Evolutionary conservation across 2,888 invertebrate genomes (phyloP).

Genomic region (Napeogenes inachia): DNA sequence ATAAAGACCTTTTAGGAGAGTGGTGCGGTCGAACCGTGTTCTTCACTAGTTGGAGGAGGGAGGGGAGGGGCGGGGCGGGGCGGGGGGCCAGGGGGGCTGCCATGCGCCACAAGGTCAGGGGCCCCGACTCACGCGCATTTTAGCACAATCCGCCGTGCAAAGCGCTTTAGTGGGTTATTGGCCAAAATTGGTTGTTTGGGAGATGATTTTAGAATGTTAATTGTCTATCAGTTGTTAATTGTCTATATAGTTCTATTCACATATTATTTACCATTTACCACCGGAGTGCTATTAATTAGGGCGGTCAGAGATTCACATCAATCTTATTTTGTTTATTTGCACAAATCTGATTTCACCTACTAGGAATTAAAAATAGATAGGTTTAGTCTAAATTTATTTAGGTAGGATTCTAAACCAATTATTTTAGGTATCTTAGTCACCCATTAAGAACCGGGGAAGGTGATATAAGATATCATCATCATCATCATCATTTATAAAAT

Average conservation of each 20-base stretch:
- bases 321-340: no score
- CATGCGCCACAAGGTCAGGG: constrained; percentile 64
- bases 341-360: no score
- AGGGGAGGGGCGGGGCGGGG: constrained; percentile 34
- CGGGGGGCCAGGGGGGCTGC: constrained; percentile 39
- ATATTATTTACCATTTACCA: neutral
- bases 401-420: no score
- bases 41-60: constrained; percentile 37
- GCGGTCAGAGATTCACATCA: no score
- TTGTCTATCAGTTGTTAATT: constrained; percentile 12
- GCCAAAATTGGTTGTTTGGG: constrained; percentile 24
- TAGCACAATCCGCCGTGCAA: constrained; percentile 25
- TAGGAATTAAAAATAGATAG: no score
- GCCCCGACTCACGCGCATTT: constrained; percentile 53
- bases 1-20: constrained; percentile 31
- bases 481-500: no score
- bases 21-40: constrained; percentile 17
- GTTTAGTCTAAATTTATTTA: no score
- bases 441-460: no score
- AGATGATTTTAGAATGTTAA: constrained; percentile 24
- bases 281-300: neutral
- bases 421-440: no score
- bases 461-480: no score
- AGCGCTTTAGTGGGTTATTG: constrained; percentile 22
- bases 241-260: constrained; percentile 8